Base-by-base conservation (phyloP, 2,888 invertebrate genomes). In the Lydus trimaculatus region DNA sequence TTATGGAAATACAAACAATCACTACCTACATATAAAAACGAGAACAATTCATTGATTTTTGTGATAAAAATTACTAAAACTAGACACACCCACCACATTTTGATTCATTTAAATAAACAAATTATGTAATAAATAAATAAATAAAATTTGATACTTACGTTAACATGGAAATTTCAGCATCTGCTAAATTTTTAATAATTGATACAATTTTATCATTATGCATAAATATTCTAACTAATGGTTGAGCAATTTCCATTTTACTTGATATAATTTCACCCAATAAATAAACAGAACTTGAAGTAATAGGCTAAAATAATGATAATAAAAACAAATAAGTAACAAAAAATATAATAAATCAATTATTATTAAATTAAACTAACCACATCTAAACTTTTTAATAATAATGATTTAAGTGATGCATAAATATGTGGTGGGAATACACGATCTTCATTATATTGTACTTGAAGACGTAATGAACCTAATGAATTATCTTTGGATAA, bases 171-270 rank as follows among this genome's bases (percentile, higher is more conserved):
- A 97, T 95, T 87, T 97, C 97, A 74, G 93, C 91, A 84, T 93
- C 91, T 58, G 96, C 96, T 72, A 97, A 88, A 66, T 92, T 91
- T 82, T 90, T 90, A 75, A 97, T 93, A 72, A 96, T 91, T 71
- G 93, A 92, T 77, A 95, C 94, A 79, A 96, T 91, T 86, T 93
- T 92, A 79, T 92, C 92, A 84, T 94, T 92, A 83, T 96, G 93
- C 76, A 95, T 91, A 85, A 96, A 94, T 76, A 97, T 89, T 78
- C 94, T 89, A 73, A 96, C 95, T 65, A 97, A 87, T 1, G 96
- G 95, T 84, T 96, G 95, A 25, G 96, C 95, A 74, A 95, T 94
- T 84, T 96, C 95, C 83, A 94, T 92, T 86, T 95, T 95, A 82
- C 92, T 93, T 33, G 93, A 89, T 63, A 95, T 93, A 77, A 96